phyloP scores from a whole-genome alignment of 2,113 vertebrate species.

The Zootoca vivipara region DNA sequence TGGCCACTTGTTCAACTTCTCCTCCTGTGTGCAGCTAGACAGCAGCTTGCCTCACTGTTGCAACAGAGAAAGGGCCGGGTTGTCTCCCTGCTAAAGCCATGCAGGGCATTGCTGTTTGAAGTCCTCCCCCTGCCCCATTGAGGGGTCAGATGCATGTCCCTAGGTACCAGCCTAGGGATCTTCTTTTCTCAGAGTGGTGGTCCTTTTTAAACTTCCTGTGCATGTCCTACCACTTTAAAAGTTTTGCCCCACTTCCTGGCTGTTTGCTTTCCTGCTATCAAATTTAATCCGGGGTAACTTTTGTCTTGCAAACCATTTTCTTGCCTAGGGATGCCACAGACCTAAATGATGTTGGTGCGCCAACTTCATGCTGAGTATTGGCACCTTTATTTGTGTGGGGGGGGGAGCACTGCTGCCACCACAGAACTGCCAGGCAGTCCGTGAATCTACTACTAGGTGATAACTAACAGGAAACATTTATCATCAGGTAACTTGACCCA shows the following conservation, averaged over 20 bases:
- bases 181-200: neutral
- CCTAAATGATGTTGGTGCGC: neutral
- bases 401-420: neutral
- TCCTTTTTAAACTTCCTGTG: neutral
- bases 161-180: neutral
- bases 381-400: too few species aligned
- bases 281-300: neutral
- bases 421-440: neutral
- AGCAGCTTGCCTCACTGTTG: slow-evolving; percentile 17
- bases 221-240: neutral
- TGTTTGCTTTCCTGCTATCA: neutral
- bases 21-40: slow-evolving; percentile 52
- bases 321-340: neutral
- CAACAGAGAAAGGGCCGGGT: neutral
- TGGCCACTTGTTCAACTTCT: slow-evolving; percentile 71
- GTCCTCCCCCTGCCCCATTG: neutral
- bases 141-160: neutral
- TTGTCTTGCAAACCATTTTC: neutral
- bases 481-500: neutral
- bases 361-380: too few species aligned
- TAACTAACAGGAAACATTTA: slow-evolving; percentile 8
- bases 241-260: neutral
- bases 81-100: slow-evolving; percentile 29
- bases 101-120: slow-evolving; percentile 12
- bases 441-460: neutral